These are phyloP conservation scores for Lepus townsendii DNA, from an alignment of 2,797 vertebrate species.

Conservation along the genomic window DNA sequence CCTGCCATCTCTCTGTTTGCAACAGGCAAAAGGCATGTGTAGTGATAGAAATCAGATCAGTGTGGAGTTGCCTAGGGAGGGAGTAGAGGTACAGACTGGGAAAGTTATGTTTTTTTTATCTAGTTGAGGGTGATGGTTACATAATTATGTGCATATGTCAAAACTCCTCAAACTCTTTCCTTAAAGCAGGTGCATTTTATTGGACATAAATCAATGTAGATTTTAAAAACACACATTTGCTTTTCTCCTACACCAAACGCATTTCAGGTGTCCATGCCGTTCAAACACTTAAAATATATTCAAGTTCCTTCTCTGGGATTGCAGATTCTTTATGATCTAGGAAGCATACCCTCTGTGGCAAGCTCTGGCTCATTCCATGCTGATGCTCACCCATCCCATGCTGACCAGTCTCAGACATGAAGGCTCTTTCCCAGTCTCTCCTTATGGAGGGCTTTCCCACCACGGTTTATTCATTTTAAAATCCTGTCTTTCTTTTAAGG, in stretches of 20 bases:
- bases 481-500: not conserved
- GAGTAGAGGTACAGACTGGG: not conserved
- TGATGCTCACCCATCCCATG: fast-evolving
- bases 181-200: not conserved
- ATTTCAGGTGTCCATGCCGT: not conserved
- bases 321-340: not conserved
- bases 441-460: not conserved
- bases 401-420: not conserved
- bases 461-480: slow-evolving; percentile 11
- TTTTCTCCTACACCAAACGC: not conserved
- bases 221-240: slow-evolving; percentile 17
- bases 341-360: not conserved
- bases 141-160: not conserved
- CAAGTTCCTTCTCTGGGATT: slow-evolving; percentile 21
- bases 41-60: not conserved
- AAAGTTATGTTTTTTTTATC: not conserved
- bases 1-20: not conserved
- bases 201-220: not conserved
- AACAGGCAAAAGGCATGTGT: not conserved
- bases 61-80: not conserved
- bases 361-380: not conserved
- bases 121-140: slow-evolving; percentile 7
- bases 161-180: not conserved
- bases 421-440: not conserved
- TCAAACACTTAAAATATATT: not conserved